These are phyloP conservation scores for Micrasema longulum DNA, from an alignment of 1,140 invertebrate genomes.

Conservation along the genomic window DNA sequence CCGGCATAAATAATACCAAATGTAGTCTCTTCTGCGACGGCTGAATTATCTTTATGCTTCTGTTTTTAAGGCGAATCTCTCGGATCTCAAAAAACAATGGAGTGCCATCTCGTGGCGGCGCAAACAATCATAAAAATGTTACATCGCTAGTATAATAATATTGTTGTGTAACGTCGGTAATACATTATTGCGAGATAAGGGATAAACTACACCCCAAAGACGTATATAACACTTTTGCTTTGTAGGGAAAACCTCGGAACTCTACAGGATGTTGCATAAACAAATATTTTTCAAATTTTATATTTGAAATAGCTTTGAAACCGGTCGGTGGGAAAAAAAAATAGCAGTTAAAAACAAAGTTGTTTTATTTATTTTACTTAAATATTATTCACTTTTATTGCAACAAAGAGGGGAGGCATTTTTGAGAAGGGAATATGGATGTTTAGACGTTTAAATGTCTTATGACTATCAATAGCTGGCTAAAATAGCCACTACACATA, in stretches of 20 bases:
- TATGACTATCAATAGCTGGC: no score
- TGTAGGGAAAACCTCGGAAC: constrained; percentile 28
- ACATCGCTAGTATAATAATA: constrained; percentile 54
- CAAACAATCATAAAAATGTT: constrained; percentile 55
- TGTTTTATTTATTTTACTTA: no score
- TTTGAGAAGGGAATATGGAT: no score
- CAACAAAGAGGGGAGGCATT: no score
- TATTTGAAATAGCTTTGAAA: no score
- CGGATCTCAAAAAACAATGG: constrained; percentile 54
- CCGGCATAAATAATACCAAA: constrained; percentile 50
- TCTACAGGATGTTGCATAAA: constrained; percentile 6
- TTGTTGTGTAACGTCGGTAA: constrained; percentile 53
- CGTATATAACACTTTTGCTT: constrained; percentile 55
- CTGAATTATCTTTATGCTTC: constrained; percentile 54
- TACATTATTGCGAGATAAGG: constrained; percentile 56
- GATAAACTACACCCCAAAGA: constrained; percentile 56
- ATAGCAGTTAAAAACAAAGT: no score
- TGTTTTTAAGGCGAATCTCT: constrained; percentile 51
- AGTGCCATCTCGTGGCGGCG: constrained; percentile 41
- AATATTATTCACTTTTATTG: no score
- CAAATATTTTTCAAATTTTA: no score
- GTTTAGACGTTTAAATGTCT: no score
- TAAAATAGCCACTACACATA: no score
- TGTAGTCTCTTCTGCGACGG: constrained; percentile 39
- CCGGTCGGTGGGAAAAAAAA: no score